Evolutionary conservation across 92 coral and sea anemone genomes (phyloP), one percentile per base, ranked within the genome.

Genomic region (Pocillopora grandis): DNA sequence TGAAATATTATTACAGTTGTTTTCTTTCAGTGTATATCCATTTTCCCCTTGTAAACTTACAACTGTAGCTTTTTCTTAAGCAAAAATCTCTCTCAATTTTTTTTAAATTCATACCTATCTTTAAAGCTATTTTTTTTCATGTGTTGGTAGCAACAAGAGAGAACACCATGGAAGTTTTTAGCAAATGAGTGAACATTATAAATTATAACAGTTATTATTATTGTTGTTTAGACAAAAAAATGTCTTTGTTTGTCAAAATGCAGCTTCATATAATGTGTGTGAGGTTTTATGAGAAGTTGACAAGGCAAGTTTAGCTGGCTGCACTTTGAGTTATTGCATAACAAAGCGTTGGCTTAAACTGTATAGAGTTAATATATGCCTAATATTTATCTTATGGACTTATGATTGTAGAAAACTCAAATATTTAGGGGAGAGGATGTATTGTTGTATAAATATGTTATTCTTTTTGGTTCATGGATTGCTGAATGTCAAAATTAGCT

Each of bases 301-400:
- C 84, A 80, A 58, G 64, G 84, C 76, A 35, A 27, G 37, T 58
- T 71, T 60, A 5, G 76, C 68, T 36, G 27, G 85, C 76, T 42
- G 66, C 18, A 42, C 52, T 58, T 37, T 11, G 48, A 27, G 60
- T 31, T 55, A 57, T 55, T 27, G 56, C 0, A 2, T 5, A 58
- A 36, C 49, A 17, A 76, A 17, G 68, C 35, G 14, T 60, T 59
- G 77, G 69, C 18, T 57, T 58, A 1, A 66, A 76, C 63, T 71
- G 76, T 61, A 71, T 71, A 71, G 77, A 71, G 71, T 70, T 81
- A 81, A 81, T 81, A 81, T 81, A 81, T 81, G 59, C 71, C 13
- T 71, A 42, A 71, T 81, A 81, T 81, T 81, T 81, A 81, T 81
- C 85, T 11, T 11, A 60, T 59, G 69, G 63, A 71, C 31, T 11